These are phyloP conservation scores for Philaethria dido DNA, from an alignment of 2,888 invertebrate genomes.

Conservation along the genomic window DNA sequence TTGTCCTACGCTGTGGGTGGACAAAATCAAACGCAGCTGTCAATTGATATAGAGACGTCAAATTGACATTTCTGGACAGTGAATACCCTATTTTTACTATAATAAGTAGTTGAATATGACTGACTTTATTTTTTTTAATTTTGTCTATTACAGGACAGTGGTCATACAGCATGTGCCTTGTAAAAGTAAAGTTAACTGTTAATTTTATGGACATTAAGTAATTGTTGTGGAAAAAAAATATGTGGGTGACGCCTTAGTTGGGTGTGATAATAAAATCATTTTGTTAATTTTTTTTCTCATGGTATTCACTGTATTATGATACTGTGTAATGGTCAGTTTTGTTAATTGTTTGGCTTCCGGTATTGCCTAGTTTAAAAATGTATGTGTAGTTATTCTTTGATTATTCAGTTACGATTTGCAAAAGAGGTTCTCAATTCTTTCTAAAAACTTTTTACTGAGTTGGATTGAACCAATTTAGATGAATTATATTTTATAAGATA, in stretches of 20 bases:
- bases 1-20: conserved; percentile 59
- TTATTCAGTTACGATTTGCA: background rate
- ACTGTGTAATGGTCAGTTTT: background rate
- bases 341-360: conserved; percentile 4
- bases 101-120: conserved; percentile 48
- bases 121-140: conserved; percentile 14
- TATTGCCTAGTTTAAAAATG: background rate
- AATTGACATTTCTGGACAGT: conserved; percentile 46
- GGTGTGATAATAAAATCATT: conserved; percentile 25
- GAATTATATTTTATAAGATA: too few species aligned
- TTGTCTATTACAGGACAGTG: conserved; percentile 56
- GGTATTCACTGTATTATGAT: background rate
- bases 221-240: conserved; percentile 77
- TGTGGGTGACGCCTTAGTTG: conserved; percentile 50
- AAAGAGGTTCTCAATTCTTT: too few species aligned
- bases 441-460: too few species aligned
- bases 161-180: conserved; percentile 69
- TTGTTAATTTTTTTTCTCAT: conserved; percentile 5
- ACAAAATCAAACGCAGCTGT: conserved; percentile 75
- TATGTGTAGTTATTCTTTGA: background rate
- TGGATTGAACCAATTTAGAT: too few species aligned
- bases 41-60: conserved; percentile 73
- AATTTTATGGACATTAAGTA: conserved; percentile 73
- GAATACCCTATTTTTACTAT: background rate
- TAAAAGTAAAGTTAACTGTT: conserved; percentile 71